Evolutionary conservation across 2,797 vertebrate genomes (phyloP), one percentile per base, ranked within the genome.

Genomic region (Pseudochirops corinnae): DNA sequence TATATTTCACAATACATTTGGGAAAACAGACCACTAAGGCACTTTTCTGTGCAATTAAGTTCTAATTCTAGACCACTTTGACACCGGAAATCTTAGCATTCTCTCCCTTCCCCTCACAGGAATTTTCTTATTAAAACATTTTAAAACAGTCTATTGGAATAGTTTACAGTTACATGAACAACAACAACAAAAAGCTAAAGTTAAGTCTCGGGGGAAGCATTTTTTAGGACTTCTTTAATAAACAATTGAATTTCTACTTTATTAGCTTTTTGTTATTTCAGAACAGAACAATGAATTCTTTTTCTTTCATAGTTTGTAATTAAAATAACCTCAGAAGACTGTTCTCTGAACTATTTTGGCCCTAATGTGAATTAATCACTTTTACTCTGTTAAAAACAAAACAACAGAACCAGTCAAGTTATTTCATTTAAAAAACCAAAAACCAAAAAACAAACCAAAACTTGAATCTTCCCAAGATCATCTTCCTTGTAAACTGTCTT

Each of bases 71-170:
- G 97, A 96, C 92, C 74, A 95, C 95, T 93, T 94, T 92, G 96
- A 95, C 87, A 97, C 95, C 74, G 93, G 91, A 56, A 87, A 50
- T 87, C 74, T 87, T 26, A 87, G 39, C 39, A 87, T 87, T 50
- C 74, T 95, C 96, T 96, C 94, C 94, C 96, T 95, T 97, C 56
- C 93, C 93, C 94, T 97, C 95, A 93, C 56, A 97, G 97, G 97
- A 97, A 98, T 97, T 98, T 97, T 98, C 97, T 96, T 97, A 97
- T 96, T 96, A 96, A 98, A 97, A 96, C 95, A 94, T 95, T 97
- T 97, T 94, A 97, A 97, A 97, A n/a, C 90, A 91, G 93, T 92
- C 93, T 95, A 82, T 97, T 97, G 96, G 91, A 95, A 96, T 94
- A 58, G 93, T 98, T 97, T 97, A 97, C 94, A 97, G 97, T 97